Conservation (phyloP, 2,888 invertebrate species). For the Phyto melanocephala region DNA sequence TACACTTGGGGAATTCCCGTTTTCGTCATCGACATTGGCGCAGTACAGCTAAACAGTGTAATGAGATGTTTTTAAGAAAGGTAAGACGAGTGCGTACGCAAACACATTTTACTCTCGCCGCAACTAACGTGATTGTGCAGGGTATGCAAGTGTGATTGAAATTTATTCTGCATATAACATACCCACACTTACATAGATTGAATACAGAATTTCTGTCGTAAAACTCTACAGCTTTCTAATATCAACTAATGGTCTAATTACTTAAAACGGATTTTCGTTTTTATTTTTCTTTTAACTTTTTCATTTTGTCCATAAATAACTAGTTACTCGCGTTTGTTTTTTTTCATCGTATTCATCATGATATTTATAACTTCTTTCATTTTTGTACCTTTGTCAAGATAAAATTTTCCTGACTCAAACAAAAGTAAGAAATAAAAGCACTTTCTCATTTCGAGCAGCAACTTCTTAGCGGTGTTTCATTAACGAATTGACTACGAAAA, state of each 20-base stretch:
- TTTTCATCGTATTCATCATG: neutral
- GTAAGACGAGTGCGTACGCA: conserved; percentile 80
- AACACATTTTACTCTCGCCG: too few relatives aligned
- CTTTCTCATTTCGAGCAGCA: neutral
- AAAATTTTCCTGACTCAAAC: conserved; percentile 18
- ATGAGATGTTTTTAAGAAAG: conserved; percentile 92
- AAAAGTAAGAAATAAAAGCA: neutral
- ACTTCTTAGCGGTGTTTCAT: conserved; percentile 14
- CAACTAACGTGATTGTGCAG: neutral
- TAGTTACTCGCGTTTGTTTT: neutral
- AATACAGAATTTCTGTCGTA: neutral
- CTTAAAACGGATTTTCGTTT: conserved; percentile 15
- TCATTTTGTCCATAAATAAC: neutral
- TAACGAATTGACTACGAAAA: conserved; percentile 34
- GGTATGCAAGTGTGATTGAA: neutral
- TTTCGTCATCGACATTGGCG: conserved; percentile 91
- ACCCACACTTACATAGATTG: neutral
- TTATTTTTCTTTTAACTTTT: neutral
- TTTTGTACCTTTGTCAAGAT: conserved; percentile 5
- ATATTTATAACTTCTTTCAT: neutral
- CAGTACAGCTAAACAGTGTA: conserved; percentile 91
- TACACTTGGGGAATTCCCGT: conserved; percentile 84
- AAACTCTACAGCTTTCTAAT: conserved; percentile 24
- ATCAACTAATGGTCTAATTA: conserved; percentile 35
- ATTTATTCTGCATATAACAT: neutral